Base-by-base conservation (phyloP, 1,140 invertebrate genomes). In the Telenomus remus region DNA sequence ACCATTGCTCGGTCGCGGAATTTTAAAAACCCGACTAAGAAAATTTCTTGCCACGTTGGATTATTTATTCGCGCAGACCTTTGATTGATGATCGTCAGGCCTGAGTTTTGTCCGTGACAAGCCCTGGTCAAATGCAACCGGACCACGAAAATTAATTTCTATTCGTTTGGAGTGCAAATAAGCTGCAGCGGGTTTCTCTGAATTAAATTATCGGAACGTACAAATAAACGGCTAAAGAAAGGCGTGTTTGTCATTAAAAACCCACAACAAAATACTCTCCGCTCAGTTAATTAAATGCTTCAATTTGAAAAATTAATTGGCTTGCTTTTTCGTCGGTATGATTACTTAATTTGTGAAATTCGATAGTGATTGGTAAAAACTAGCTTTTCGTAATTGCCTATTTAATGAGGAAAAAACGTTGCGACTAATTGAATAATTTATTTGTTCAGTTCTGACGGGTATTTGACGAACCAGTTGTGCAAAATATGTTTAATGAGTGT, bases 181-280 rank as follows among this genome's bases (percentile, higher is more conserved):
- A 50, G 4, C 42, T 34, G 47, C 47, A 51, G 34, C 42, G 2
- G 14, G 0, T 12, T 9, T 44, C 11, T 61, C n/a, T n/a, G n/a
- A 50, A 70, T 61, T 72, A 59, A 64, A 35, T 70, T 55, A 70
- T 60, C 60, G 43, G 55, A 70, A 61, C 60, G 60, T 50, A 49
- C 48, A 55, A 44, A 61, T 55, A 59, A 61, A 61, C 55, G 60
- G 56, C 60, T 70, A 56, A 70, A 56, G 55, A 61, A 54, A 61
- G 59, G n/a, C n/a, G n/a, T 54, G 54, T 61, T 60, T 55, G 60
- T 50, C 54, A 55, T 11, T 48, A 69, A 54, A 69, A 42, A 47
- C 51, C 19, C 19, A 27, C 19, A 27, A 27, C 19, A 27, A 1
- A 27, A 27, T 27, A 6, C 19, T 39, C 37, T 39, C 9, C 3